phyloP scores from a whole-genome alignment of 2,888 invertebrate genomes.

The Papilio elwesi region DNA sequence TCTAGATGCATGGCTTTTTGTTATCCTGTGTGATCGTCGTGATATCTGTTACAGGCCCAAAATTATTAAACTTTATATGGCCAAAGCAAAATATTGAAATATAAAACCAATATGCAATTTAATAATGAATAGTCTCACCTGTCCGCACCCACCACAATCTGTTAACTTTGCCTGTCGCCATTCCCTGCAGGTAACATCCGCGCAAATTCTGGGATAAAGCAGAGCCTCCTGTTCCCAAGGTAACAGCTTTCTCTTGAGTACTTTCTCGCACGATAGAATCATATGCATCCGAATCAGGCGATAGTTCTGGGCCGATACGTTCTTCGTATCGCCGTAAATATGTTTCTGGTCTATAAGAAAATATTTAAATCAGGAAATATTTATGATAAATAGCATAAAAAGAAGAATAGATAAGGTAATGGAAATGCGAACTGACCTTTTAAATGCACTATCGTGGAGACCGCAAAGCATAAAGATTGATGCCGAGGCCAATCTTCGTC shows the following conservation, averaged over 20 bases:
- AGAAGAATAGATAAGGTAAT: neutral
- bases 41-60: too few relatives aligned
- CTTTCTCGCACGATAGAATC: conserved; percentile 84
- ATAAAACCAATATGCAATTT: neutral
- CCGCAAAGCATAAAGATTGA: conserved; percentile 84
- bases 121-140: conserved; percentile 62
- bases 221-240: conserved; percentile 88
- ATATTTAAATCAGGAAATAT: neutral
- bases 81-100: too few relatives aligned
- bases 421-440: conserved; percentile 70
- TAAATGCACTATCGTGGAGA: conserved; percentile 83
- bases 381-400: neutral
- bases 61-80: too few relatives aligned
- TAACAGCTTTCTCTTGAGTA: conserved; percentile 82
- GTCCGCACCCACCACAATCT: conserved; percentile 85
- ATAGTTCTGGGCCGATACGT: conserved; percentile 84
- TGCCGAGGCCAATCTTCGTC: conserved; percentile 84
- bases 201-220: conserved; percentile 87
- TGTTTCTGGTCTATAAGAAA: conserved; percentile 76
- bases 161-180: conserved; percentile 75
- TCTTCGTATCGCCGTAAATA: conserved; percentile 77
- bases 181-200: conserved; percentile 81
- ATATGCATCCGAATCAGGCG: conserved; percentile 85
- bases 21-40: too few relatives aligned
- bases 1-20: too few relatives aligned